Evolutionary conservation across 2,888 invertebrate species (phyloP), one percentile per base, ranked within the genome.

Genomic region (Drosophila parthenogenetica): DNA sequence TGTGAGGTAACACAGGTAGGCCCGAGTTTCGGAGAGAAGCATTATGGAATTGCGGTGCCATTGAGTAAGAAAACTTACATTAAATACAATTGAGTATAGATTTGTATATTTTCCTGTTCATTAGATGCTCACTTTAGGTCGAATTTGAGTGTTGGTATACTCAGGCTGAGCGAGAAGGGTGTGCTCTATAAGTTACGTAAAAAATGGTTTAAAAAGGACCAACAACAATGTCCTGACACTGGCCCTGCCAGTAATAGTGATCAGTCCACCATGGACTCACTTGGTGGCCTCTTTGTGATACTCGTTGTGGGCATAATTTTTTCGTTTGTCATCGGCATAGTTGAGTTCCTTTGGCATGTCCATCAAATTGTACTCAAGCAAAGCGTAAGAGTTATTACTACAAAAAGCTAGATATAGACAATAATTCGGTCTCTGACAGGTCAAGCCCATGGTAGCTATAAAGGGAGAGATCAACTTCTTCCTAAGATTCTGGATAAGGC

Each of bases 21-120:
- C 0, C 94, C 95, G 4, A 94, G 95, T 77, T 93, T 98, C 58
- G 98, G 98, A 91, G 95, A 96, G 50, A 98, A 98, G 91, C 98
- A 98, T 81, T 98, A 98, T 90, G 98, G 98, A 39, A 98, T 98
- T 70, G 98, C 98, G 0, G 95, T 98, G 94, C 97, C 97, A 5
- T 95, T 96, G 88, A 95, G 98, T 98, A 93, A 94, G 95, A 8
- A n/a, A 1, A n/a, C 3, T 74, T 0, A 16, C 5, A 0, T 5
- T 0, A 2, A n/a, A n/a, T n/a, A n/a, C n/a, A n/a, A n/a, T n/a
- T n/a, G n/a, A n/a, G n/a, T n/a, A 39, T 8, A n/a, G 8, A 17
- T 8, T 43, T 11, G 13, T 32, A 1, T 14, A 1, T 7, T n/a
- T 1, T 22, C 2, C 32, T 32, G 10, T 14, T 5, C 13, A 91